Evolutionary conservation across 92 coral and sea anemone genomes (phyloP).

Genomic region (Heteractis magnifica): DNA sequence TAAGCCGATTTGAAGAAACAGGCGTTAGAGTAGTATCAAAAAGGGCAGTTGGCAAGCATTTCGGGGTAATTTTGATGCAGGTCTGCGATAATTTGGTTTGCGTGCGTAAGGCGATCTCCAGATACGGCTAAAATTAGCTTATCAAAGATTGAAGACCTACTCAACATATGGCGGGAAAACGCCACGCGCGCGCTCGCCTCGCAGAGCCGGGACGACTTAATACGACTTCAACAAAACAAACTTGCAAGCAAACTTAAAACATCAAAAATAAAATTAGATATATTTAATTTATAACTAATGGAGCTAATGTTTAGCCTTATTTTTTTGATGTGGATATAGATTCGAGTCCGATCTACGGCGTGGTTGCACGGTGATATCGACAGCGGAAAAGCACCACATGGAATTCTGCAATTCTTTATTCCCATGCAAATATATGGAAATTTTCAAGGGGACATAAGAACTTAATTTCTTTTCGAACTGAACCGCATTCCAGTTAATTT

Average conservation of each 20-base stretch:
- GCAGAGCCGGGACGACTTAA: not conserved
- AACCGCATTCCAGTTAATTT: not conserved
- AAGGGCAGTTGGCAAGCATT: not conserved
- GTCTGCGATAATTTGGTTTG: conserved; percentile 18
- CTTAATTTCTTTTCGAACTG: not conserved
- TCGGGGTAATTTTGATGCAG: not conserved
- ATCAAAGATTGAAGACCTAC: conserved; percentile 42
- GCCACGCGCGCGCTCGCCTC: conserved; percentile 17
- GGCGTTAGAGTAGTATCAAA: not conserved
- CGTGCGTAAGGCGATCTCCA: conserved; percentile 24
- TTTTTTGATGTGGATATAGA: not conserved
- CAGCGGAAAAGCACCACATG: not conserved
- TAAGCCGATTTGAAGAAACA: not conserved
- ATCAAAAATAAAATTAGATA: not conserved
- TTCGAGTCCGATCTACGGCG: not conserved
- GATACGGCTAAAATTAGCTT: conserved; percentile 39
- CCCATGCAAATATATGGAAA: not conserved
- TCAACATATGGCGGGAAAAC: conserved; percentile 38
- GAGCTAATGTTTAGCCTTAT: not conserved
- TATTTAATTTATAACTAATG: not conserved
- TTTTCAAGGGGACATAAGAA: not conserved
- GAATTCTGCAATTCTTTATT: not conserved
- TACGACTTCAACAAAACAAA: not conserved
- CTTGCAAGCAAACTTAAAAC: not conserved
- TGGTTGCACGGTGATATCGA: not conserved